Evolutionary conservation across 2,113 vertebrate genomes (phyloP).

Genomic region (Mesembrinibis cayennensis): DNA sequence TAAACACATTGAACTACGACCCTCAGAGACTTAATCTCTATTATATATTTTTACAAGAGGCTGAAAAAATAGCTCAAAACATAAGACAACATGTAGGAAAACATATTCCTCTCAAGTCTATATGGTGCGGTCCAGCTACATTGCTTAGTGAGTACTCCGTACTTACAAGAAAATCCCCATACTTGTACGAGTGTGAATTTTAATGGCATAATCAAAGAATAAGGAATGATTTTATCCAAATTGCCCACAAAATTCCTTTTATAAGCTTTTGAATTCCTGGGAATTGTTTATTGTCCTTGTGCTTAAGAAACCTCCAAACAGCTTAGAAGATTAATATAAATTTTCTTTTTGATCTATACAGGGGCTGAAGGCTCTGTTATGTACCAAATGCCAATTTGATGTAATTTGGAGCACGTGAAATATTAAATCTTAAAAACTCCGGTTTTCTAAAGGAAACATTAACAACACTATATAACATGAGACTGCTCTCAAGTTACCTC

Average conservation of each 20-base stretch:
- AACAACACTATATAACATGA: constrained; percentile 36
- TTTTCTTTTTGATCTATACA: constrained; percentile 45
- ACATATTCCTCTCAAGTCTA: not conserved
- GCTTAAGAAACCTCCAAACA: not conserved
- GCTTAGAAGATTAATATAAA: constrained; percentile 42
- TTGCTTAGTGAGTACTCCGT: not conserved
- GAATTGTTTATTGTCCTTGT: not conserved
- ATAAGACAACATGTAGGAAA: not conserved
- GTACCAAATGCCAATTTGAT: constrained; percentile 49
- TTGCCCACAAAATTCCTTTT: constrained; percentile 29
- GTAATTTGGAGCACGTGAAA: constrained; percentile 64
- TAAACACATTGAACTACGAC: not conserved
- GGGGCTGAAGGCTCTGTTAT: constrained; percentile 31
- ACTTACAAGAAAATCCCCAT: not conserved
- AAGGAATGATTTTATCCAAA: constrained; percentile 21
- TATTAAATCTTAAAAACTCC: constrained; percentile 62
- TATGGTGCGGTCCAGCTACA: not conserved
- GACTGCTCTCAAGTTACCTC: constrained; percentile 3
- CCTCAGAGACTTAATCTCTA: not conserved
- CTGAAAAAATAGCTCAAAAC: not conserved
- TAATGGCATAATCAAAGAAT: constrained; percentile 10
- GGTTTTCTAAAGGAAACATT: constrained; percentile 52
- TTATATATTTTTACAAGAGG: not conserved
- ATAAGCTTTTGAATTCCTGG: constrained; percentile 26
- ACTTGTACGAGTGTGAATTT: constrained; percentile 29